Percentiles rank a stretch among this genome's conserved stretches.
Evolutionary conservation across 2,113 vertebrate species (phyloP).

Genomic region (Anseranas semipalmata): DNA sequence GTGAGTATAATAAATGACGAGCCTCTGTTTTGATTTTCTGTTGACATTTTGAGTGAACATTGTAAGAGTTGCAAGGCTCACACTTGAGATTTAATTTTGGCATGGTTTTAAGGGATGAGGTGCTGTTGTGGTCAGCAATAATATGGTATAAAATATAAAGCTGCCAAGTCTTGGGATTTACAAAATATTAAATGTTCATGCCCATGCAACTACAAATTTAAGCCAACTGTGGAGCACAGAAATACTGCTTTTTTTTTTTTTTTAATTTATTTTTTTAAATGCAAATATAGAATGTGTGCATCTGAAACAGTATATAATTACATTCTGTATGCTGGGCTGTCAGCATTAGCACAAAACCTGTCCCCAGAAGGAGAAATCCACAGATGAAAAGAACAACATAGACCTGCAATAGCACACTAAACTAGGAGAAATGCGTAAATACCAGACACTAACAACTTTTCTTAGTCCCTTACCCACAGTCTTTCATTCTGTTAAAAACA

Average conservation of each 20-base stretch:
- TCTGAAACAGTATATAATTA: not conserved
- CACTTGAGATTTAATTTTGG: not conserved
- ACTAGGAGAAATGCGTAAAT: not conserved
- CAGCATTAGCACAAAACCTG: not conserved
- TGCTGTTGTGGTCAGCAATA: not conserved
- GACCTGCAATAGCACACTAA: not conserved
- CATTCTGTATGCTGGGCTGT: not conserved
- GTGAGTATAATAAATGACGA: not conserved
- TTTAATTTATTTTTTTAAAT: not conserved
- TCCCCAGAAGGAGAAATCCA: not conserved
- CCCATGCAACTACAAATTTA: not conserved
- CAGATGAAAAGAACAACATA: not conserved
- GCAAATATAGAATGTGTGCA: not conserved
- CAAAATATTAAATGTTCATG: not conserved
- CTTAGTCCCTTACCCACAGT: not conserved
- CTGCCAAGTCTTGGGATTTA: not conserved
- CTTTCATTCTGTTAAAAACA: not conserved
- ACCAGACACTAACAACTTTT: not conserved
- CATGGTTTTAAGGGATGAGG: not conserved
- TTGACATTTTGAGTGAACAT: not conserved
- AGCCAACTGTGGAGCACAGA: not conserved
- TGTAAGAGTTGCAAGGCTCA: not conserved
- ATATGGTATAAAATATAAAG: not conserved
- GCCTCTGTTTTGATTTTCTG: not conserved
- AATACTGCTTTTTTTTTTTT: not conserved